These are phyloP conservation scores for Holocentrus rufus DNA, from an alignment of 2,797 vertebrate genomes.

Conservation along the genomic window DNA sequence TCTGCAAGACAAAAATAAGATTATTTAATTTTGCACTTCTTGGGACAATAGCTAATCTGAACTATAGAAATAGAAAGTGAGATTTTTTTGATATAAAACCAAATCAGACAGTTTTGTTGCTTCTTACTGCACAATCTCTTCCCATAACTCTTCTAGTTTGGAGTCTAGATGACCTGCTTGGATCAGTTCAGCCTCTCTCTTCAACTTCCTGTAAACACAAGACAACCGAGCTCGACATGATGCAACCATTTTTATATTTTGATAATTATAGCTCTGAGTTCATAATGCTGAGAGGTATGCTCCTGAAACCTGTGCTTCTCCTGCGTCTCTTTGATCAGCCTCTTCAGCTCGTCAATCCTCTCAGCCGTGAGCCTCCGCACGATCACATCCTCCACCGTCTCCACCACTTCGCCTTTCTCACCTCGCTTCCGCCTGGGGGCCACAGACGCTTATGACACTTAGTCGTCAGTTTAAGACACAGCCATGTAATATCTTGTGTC, in stretches of 20 bases:
- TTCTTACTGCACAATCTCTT: slow-evolving; percentile 89
- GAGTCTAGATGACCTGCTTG: slow-evolving; percentile 92
- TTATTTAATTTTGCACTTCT: not conserved
- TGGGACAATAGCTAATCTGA: not conserved
- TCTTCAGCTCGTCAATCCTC: slow-evolving; percentile 93
- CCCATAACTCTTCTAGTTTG: slow-evolving; percentile 92
- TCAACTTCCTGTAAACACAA: slow-evolving; percentile 84
- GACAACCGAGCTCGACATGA: not conserved
- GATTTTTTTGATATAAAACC: not conserved
- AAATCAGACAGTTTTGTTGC: not conserved
- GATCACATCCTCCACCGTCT: slow-evolving; percentile 97
- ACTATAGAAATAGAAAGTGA: slow-evolving; percentile 9
- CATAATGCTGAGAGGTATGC: not conserved
- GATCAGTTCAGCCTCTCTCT: slow-evolving; percentile 93
- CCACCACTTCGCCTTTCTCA: slow-evolving; percentile 95
- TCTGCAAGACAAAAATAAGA: slow-evolving; percentile 74
- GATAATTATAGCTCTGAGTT: not conserved
- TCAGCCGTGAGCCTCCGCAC: slow-evolving; percentile 94
- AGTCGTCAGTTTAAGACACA: not conserved
- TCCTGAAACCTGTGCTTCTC: slow-evolving; percentile 91
- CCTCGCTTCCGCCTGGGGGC: slow-evolving; percentile 90
- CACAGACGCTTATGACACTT: slow-evolving; percentile 19
- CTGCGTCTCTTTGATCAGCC: slow-evolving; percentile 93
- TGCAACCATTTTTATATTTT: not conserved
- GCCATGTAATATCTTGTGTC: not conserved